Evolutionary conservation across 1,140 invertebrate species (phyloP).

Genomic region (Matsumurasca onukii): DNA sequence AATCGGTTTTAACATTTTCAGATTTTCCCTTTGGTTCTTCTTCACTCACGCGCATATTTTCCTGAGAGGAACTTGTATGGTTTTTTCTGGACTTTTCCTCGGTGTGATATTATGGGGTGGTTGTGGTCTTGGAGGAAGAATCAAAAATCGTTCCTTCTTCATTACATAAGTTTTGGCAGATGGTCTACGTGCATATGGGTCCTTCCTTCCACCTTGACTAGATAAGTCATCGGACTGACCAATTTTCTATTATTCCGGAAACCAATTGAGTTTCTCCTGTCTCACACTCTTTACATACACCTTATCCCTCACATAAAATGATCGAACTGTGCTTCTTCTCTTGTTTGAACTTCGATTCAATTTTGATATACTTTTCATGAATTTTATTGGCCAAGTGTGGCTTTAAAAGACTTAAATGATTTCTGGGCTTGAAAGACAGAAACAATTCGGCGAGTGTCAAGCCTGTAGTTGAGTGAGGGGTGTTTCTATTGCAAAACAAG

Average conservation of each 20-base stretch:
- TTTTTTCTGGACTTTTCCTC: neutral
- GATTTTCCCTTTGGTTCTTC: neutral
- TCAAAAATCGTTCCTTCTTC: neutral
- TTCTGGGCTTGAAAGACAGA: neutral
- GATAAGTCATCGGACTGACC: neutral
- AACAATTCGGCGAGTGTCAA: constrained; percentile 3
- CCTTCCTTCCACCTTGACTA: neutral
- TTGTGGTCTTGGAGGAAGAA: neutral
- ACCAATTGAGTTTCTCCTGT: neutral
- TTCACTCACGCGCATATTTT: neutral
- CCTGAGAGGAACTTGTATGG: neutral
- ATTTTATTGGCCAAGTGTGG: neutral
- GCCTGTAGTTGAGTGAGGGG: constrained; percentile 14
- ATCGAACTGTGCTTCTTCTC: neutral
- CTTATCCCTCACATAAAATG: neutral
- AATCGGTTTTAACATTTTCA: neutral
- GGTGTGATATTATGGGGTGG: neutral
- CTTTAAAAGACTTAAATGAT: too few relatives aligned
- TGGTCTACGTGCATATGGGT: neutral
- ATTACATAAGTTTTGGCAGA: neutral
- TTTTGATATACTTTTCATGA: neutral
- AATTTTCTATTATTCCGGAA: neutral
- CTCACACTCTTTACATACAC: neutral
- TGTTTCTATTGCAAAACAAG: constrained; percentile 18
- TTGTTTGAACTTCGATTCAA: neutral